Conservation (phyloP, 2,113 vertebrate species). For the Archilochus colubris region DNA sequence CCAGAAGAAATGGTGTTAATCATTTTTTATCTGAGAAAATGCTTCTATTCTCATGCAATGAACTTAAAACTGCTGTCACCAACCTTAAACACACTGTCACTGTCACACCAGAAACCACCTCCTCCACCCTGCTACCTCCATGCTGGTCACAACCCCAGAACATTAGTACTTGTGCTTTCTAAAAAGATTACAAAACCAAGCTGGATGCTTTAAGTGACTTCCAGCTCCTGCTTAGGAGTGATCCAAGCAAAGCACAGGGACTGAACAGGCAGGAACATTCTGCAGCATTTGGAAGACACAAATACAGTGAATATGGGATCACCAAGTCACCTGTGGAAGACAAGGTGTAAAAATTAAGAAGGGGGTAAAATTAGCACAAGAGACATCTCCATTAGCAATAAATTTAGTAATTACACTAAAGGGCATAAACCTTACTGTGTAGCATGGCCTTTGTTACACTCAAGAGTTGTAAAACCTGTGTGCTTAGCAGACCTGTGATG, state of each 20-base stretch:
- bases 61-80: neutral
- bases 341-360: neutral
- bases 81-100: neutral
- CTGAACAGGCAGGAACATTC: neutral
- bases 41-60: neutral
- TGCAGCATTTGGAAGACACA: neutral
- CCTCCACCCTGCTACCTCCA: neutral
- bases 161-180: neutral
- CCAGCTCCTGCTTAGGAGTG: neutral
- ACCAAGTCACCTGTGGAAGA: neutral
- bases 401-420: neutral
- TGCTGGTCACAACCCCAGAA: neutral
- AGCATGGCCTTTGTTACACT: neutral
- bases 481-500: constrained; percentile 1
- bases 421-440: neutral
- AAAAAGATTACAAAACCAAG: neutral
- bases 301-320: neutral
- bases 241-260: neutral
- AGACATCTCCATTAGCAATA: neutral
- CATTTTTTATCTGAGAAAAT: neutral
- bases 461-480: neutral
- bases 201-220: neutral
- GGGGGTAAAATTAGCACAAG: neutral
- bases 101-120: neutral
- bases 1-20: neutral